A percentile compares a stretch with the other conserved stretches of the same genome.
Evolutionary conservation across 2,113 vertebrate genomes (phyloP).

Genomic region (Aegypius monachus): DNA sequence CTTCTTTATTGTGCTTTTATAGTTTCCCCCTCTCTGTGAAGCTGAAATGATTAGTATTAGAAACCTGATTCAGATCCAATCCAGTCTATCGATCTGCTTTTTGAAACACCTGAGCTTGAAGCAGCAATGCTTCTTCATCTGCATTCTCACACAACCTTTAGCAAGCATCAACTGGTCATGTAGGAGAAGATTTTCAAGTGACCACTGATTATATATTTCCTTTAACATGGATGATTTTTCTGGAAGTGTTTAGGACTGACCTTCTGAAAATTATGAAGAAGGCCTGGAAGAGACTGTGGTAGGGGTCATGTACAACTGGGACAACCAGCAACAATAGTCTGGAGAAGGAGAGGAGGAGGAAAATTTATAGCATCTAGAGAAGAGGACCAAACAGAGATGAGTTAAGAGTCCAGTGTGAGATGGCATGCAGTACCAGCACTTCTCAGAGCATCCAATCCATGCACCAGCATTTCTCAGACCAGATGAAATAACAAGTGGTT

Average conservation of each 20-base stretch:
- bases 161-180: rapidly evolving
- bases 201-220: background rate
- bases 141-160: background rate
- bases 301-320: rapidly evolving
- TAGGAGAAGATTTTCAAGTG: background rate
- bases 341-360: background rate
- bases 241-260: background rate
- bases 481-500: background rate
- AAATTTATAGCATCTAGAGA: background rate
- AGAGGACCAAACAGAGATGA: background rate
- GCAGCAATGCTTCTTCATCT: background rate
- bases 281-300: background rate
- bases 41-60: background rate
- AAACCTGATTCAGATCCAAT: background rate
- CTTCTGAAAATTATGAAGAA: background rate
- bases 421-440: background rate
- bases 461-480: background rate
- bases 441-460: background rate
- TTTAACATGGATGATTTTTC: background rate
- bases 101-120: background rate
- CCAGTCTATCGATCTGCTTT: rapidly evolving
- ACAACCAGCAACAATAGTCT: background rate
- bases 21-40: background rate
- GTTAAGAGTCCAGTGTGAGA: background rate
- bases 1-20: background rate